Conservation (phyloP, 2,797 vertebrate genomes). For the Enteromius viviparus region DNA sequence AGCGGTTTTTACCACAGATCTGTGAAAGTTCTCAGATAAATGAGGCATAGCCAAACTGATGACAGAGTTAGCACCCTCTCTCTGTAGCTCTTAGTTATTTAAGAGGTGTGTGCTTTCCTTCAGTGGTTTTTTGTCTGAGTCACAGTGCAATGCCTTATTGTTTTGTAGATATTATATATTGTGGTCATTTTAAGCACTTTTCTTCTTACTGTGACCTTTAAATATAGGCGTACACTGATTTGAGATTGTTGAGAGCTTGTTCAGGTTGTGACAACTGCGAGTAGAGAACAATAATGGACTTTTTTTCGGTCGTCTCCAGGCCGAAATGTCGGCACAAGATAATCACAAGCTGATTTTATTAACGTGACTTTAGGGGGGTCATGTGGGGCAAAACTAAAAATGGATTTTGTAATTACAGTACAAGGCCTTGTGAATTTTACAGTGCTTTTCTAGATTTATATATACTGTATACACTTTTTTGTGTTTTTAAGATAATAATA, state of each 20-base stretch:
- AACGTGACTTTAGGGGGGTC: conserved; percentile 9
- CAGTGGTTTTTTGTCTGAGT: background rate
- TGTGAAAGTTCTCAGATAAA: conserved; percentile 45
- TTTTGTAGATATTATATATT: background rate
- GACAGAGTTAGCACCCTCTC: background rate
- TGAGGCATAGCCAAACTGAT: conserved; percentile 5
- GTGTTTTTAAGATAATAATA: no score
- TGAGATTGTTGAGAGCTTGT: conserved; percentile 23
- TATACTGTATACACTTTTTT: no score
- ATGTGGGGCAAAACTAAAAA: conserved; percentile 31
- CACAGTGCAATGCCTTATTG: background rate
- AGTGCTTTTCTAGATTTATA: no score
- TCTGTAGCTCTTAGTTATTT: background rate
- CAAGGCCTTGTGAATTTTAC: background rate
- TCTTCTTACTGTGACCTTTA: conserved; percentile 19
- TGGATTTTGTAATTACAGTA: background rate
- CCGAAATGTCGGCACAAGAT: conserved; percentile 37
- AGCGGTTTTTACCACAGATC: conserved; percentile 34
- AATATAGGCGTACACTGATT: background rate
- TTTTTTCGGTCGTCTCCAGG: conserved; percentile 10
- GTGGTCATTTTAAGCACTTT: conserved; percentile 2
- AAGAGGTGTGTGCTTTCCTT: conserved; percentile 7
- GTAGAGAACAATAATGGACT: conserved; percentile 16
- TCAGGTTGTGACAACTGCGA: conserved; percentile 10
- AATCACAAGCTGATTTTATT: conserved; percentile 45